These are phyloP conservation scores for Pachyuromys duprasi DNA, from an alignment of 2,797 vertebrate genomes.

Conservation along the genomic window DNA sequence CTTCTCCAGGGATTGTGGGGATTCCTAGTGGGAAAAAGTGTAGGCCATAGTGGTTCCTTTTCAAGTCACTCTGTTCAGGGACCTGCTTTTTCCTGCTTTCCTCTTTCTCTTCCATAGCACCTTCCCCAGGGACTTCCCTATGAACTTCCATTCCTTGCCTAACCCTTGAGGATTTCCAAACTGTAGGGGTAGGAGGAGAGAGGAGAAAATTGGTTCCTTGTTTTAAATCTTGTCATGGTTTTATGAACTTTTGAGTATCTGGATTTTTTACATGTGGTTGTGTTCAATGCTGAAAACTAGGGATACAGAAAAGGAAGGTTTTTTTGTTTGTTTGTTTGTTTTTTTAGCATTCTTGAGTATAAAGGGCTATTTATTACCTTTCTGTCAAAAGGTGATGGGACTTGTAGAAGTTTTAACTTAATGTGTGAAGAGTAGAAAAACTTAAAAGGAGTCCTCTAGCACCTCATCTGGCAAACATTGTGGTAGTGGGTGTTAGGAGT, in stretches of 20 bases:
- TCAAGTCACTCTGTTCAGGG: slow-evolving; percentile 50
- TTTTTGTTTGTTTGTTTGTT: too few relatives aligned
- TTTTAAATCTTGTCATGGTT: slow-evolving; percentile 61
- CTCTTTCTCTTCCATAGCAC: slow-evolving; percentile 48
- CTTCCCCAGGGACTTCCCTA: slow-evolving; percentile 34
- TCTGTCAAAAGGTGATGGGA: slow-evolving; percentile 33
- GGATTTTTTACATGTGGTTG: slow-evolving; percentile 39
- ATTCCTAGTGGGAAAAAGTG: slow-evolving; percentile 63
- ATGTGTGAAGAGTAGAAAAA: background rate
- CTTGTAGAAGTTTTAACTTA: slow-evolving; percentile 68
- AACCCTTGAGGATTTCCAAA: slow-evolving; percentile 67
- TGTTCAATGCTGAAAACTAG: slow-evolving; percentile 38
- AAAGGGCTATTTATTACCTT: slow-evolving; percentile 26
- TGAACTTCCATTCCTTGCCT: slow-evolving; percentile 71
- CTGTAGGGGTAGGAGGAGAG: too few relatives aligned
- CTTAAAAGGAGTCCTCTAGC: background rate
- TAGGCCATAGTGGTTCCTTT: slow-evolving; percentile 45
- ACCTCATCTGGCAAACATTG: slow-evolving; percentile 16
- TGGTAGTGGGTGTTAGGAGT: slow-evolving; percentile 22
- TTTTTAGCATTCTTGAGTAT: slow-evolving; percentile 37
- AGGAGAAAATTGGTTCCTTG: slow-evolving; percentile 27
- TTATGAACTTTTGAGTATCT: slow-evolving; percentile 53
- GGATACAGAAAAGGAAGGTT: slow-evolving; percentile 41
- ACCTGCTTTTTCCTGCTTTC: slow-evolving; percentile 52
- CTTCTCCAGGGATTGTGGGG: slow-evolving; percentile 33